phyloP scores from a whole-genome alignment of 2,888 invertebrate species.

The Thalpophila matura region DNA sequence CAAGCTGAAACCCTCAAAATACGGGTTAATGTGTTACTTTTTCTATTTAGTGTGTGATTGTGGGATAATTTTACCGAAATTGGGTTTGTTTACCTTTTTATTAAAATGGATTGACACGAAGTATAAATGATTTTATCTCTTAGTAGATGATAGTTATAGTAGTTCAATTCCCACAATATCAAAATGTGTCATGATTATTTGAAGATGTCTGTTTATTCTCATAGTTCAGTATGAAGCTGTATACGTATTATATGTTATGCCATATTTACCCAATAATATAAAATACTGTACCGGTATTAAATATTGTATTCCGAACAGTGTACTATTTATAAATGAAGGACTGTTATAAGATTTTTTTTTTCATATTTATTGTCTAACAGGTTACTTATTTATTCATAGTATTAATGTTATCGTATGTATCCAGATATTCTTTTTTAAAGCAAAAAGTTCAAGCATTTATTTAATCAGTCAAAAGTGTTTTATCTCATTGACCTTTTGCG shows the following conservation, averaged over 20 bases:
- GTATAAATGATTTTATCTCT: slow-evolving; percentile 5
- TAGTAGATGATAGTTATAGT: slow-evolving; percentile 14
- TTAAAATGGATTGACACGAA: too few relatives aligned
- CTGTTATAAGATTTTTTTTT: background rate
- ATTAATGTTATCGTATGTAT: too few relatives aligned
- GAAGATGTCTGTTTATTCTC: slow-evolving; percentile 38
- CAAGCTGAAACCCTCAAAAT: too few relatives aligned
- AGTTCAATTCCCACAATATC: slow-evolving; percentile 38
- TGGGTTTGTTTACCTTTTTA: too few relatives aligned
- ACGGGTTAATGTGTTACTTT: too few relatives aligned
- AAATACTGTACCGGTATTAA: background rate
- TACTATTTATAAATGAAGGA: background rate
- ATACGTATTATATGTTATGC: slow-evolving; percentile 22
- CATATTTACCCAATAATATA: slow-evolving; percentile 22
- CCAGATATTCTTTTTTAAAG: too few relatives aligned
- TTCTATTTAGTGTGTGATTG: too few relatives aligned
- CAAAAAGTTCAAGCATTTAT: background rate
- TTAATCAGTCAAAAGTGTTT: too few relatives aligned
- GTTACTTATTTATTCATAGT: too few relatives aligned
- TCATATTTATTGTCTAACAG: background rate
- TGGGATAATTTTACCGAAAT: too few relatives aligned
- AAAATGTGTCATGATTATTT: slow-evolving; percentile 21
- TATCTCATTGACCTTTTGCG: too few relatives aligned
- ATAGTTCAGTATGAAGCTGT: slow-evolving; percentile 24
- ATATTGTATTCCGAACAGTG: background rate